Conservation (phyloP, 2,888 invertebrate species). For the Eilema griseolum region DNA sequence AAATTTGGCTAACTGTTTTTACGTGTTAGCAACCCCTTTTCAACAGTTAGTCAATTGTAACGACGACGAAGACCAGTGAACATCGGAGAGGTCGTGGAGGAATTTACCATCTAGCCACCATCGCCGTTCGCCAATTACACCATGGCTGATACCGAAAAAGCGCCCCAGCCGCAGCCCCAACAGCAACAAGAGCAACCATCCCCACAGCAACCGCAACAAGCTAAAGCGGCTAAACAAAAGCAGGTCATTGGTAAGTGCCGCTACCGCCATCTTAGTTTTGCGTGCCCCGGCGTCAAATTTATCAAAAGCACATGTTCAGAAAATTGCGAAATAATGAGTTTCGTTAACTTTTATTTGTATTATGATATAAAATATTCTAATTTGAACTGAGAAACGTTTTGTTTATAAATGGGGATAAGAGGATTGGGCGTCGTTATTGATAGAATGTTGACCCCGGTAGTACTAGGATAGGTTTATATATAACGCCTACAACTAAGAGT, state of each 20-base stretch:
- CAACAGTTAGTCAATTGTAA: constrained; percentile 58
- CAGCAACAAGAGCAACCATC: constrained; percentile 88
- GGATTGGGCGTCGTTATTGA: constrained; percentile 61
- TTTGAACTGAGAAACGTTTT: constrained; percentile 16
- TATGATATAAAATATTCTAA: constrained; percentile 17
- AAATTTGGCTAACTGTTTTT: not conserved
- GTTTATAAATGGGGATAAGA: constrained; percentile 21
- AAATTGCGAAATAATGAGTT: constrained; percentile 45
- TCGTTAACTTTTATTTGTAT: constrained; percentile 27
- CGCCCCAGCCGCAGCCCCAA: constrained; percentile 90
- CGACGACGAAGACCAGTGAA: constrained; percentile 89
- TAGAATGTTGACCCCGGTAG: constrained; percentile 70
- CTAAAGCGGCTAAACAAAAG: constrained; percentile 92
- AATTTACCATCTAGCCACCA: constrained; percentile 90
- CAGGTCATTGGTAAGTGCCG: constrained; percentile 93
- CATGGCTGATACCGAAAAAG: constrained; percentile 98
- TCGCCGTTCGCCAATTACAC: constrained; percentile 93
- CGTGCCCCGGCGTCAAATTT: constrained; percentile 70
- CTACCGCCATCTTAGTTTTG: constrained; percentile 84
- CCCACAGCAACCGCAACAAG: constrained; percentile 88
- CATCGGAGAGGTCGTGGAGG: constrained; percentile 93
- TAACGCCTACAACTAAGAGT: constrained; percentile 38
- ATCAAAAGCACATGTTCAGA: constrained; percentile 77
- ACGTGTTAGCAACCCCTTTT: not conserved
- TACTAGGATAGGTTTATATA: constrained; percentile 27